Base-by-base conservation (phyloP, 2,113 vertebrate genomes). In the Ornithorhynchus anatinus region DNA sequence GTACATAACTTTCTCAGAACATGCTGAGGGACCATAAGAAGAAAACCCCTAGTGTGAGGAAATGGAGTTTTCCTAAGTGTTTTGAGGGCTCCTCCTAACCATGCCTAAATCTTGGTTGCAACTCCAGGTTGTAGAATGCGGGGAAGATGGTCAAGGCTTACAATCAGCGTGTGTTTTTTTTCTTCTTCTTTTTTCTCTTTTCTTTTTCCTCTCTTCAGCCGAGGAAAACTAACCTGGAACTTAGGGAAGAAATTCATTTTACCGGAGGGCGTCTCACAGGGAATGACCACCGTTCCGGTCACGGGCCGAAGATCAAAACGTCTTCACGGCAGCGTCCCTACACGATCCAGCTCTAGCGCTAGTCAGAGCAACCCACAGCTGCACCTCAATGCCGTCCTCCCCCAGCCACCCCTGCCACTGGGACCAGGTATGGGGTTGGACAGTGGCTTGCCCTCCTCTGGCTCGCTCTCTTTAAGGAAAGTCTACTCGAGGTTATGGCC, bases 181-280 rank as follows among this genome's bases (percentile, higher is more conserved):
- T n/a, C n/a, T n/a, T 40, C 22, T 17, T 17, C 52, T 3, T 35
- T 4, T 71, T 3, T 59, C 11, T 69, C 3, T 59, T 7, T 72
- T 25, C 70, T 27, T 60, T 16, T 65, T 69, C 7, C 19, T 48
- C 42, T 64, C 58, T 75, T 17, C 91, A 99, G 98, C 98, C 96
- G 97, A 25, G 98, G 98, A 39, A 93, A 63, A 99, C 98, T 77
- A 99, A 99, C 93, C 93, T 99, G 37, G 98, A 99, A 82, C 94
- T 99, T 48, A 90, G 98, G 44, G 98, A 99, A 99, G 91, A 99
- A 99, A 81, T 99, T 99, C 91, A 99, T 99, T 89, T 88, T 99
- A 11, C 97, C 97, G 0, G 98, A 99, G 50, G 98, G 97, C 20
- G 95, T 95, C 4, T 95, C 97, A 3, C 95, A 96, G 88, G 95